Conservation (phyloP, 2,888 invertebrate species). For the Pristionchus fissidentatus region DNA sequence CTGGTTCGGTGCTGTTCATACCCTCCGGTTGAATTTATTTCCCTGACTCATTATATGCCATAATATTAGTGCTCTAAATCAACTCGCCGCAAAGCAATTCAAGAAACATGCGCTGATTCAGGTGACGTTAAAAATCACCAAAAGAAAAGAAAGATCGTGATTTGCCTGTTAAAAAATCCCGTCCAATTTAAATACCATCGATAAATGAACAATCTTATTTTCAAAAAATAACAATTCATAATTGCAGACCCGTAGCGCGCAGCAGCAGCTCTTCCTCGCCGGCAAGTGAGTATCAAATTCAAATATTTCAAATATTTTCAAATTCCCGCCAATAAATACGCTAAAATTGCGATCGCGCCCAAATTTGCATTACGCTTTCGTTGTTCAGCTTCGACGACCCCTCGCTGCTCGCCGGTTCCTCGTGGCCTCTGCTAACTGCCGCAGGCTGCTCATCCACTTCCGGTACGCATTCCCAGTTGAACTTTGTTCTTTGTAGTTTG, state of each 20-base stretch:
- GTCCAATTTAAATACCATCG: neutral
- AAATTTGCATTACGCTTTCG: neutral
- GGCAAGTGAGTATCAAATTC: neutral
- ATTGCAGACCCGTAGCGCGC: slow-evolving; percentile 11
- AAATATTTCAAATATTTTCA: neutral
- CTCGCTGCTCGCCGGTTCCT: slow-evolving; percentile 19
- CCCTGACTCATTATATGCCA: neutral
- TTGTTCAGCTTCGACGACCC: slow-evolving; percentile 37
- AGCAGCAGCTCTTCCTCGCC: slow-evolving; percentile 26
- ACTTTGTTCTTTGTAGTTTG: neutral
- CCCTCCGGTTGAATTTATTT: no score
- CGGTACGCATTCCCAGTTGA: neutral
- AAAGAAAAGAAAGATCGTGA: neutral
- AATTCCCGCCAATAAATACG: neutral
- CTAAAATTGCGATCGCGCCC: neutral
- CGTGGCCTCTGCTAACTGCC: slow-evolving; percentile 35
- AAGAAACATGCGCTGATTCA: no score
- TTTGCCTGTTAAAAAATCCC: no score
- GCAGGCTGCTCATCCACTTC: slow-evolving; percentile 25
- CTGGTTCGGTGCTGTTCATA: no score
- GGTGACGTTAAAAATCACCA: no score
- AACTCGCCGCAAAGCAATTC: no score
- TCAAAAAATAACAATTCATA: neutral
- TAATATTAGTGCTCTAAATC: no score
- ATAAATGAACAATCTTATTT: neutral